phyloP scores from a whole-genome alignment of 2,113 vertebrate genomes.

The Sarotherodon lohbergeri region DNA sequence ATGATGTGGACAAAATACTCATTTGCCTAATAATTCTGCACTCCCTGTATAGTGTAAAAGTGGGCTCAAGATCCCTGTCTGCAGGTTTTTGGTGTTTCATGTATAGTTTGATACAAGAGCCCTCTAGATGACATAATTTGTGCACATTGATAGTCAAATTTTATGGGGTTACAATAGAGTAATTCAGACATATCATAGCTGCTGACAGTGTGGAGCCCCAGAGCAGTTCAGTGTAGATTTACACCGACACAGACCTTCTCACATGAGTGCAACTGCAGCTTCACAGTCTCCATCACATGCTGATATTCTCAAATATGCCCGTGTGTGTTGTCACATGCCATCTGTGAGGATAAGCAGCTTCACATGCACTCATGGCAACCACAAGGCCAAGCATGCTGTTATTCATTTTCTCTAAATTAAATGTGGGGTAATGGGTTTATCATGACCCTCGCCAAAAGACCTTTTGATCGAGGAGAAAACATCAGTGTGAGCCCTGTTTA shows the following conservation, averaged over 20 bases:
- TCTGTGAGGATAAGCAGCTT: constrained; percentile 45
- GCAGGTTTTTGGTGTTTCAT: neutral
- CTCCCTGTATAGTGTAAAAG: neutral
- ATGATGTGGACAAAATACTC: too few relatives aligned
- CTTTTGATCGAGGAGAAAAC: neutral
- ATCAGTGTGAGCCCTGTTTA: neutral
- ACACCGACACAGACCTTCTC: neutral
- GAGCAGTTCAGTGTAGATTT: neutral
- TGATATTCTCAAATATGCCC: neutral
- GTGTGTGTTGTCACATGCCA: constrained; percentile 60
- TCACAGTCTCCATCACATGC: constrained; percentile 41
- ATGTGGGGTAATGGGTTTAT: neutral
- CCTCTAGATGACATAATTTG: neutral
- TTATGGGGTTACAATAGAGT: neutral
- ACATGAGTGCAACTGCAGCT: neutral
- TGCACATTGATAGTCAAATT: neutral
- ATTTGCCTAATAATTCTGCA: too few relatives aligned
- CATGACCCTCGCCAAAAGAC: neutral
- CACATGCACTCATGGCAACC: constrained; percentile 50
- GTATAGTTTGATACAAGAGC: neutral
- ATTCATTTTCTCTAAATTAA: constrained; percentile 47
- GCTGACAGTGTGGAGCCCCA: neutral
- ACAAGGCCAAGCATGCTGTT: constrained; percentile 41
- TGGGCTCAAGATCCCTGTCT: neutral
- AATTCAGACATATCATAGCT: neutral